Base-by-base conservation (phyloP, 2,113 vertebrate genomes). In the Cyanoderma ruficeps region DNA sequence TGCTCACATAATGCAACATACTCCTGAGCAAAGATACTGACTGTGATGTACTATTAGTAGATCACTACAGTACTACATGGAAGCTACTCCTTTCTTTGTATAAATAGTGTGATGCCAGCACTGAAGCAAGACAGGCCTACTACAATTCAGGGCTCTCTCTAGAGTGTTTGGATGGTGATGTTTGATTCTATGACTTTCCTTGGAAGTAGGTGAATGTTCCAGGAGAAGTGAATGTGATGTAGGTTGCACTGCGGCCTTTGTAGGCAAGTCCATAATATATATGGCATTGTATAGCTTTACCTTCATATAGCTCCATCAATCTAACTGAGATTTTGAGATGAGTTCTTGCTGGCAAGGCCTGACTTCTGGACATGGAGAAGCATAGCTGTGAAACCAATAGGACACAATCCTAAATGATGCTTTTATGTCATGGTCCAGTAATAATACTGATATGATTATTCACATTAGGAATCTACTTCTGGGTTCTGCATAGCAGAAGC, bases 211-310 rank as follows among this genome's bases (percentile, higher is more conserved):
- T 46, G 23, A 84, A 49, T 21, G n/a, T 42, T 39, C 31, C 3
- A 2, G 30, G 44, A 50, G 28, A 71, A 35, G 14, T 18, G 21
- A 55, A 9, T 0, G 0, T 14, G 11, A 31, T 14, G 21, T n/a
- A 52, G 23, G 15, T 39, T 52, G 35, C 18, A 15, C 20, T 17
- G 15, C 33, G 52, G 0, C 12, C 15, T 49, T 76, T 50, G 20
- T 41, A 79, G 60, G 9, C 15, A 61, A 47, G 52, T 61, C 47
- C 52, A 57, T 56, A 70, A 46, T 56, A n/a, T 56, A 41, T 6
- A 25, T 13, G 19, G 25, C 30, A 27, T 19, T 39, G 11, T 21
- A 9, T 7, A 25, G 17, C 9, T 90, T 46, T 39, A 33, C 49
- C 47, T 83, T 28, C 17, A 7, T 24, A 13, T 14, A 70, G 7